These are phyloP conservation scores for Atrina japonica DNA, from an alignment of 2,888 invertebrate genomes.

Conservation along the genomic window DNA sequence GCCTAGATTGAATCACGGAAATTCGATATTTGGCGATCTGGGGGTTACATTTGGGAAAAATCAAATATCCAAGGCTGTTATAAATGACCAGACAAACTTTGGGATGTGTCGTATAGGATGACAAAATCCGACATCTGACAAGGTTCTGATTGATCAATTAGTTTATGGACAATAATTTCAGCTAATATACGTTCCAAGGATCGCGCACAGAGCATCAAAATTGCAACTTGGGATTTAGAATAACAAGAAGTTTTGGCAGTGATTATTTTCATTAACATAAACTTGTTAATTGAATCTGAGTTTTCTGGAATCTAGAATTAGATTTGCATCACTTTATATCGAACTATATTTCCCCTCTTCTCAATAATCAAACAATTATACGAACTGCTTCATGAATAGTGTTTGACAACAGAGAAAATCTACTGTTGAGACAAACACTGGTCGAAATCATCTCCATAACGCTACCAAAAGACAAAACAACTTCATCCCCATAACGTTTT, in stretches of 20 bases:
- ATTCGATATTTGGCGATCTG: slow-evolving; percentile 38
- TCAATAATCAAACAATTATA: too few relatives aligned
- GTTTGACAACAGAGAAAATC: too few relatives aligned
- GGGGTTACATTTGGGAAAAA: slow-evolving; percentile 29
- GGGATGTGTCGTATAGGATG: slow-evolving; percentile 4
- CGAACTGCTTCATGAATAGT: too few relatives aligned
- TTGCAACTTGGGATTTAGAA: slow-evolving; percentile 10
- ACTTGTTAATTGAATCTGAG: too few relatives aligned
- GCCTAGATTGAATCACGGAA: slow-evolving; percentile 53
- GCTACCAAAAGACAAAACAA: too few relatives aligned
- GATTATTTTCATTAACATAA: not conserved
- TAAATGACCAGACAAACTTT: slow-evolving; percentile 27
- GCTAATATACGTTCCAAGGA: not conserved
- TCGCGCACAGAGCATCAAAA: not conserved
- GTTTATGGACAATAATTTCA: slow-evolving; percentile 29
- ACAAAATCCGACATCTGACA: slow-evolving; percentile 1
- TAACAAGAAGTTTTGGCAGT: not conserved
- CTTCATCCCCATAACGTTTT: too few relatives aligned
- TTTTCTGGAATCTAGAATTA: too few relatives aligned
- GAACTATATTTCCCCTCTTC: too few relatives aligned
- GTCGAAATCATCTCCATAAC: too few relatives aligned
- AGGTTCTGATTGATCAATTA: slow-evolving; percentile 38
- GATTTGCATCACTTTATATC: too few relatives aligned
- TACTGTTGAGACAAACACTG: too few relatives aligned
- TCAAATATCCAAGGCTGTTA: slow-evolving; percentile 39